phyloP scores from a whole-genome alignment of 2,888 invertebrate species.

The Pterobdella sp. region DNA sequence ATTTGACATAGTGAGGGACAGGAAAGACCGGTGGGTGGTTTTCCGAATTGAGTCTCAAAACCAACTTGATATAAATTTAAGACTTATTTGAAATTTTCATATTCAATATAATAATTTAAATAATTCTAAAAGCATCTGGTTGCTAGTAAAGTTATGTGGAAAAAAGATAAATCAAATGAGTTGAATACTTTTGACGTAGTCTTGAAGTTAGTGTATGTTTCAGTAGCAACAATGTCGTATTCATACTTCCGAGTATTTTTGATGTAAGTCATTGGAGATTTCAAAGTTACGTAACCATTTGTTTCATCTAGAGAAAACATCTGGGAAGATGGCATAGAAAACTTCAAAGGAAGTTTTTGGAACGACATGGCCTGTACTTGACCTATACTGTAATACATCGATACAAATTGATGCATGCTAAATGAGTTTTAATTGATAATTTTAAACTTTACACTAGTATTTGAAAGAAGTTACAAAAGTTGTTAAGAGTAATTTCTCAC shows the following conservation, averaged over 20 bases:
- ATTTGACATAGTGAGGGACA: slow-evolving; percentile 26
- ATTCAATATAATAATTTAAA: neutral
- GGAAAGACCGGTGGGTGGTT: slow-evolving; percentile 31
- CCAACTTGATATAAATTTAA: slow-evolving; percentile 15
- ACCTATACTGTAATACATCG: slow-evolving; percentile 32
- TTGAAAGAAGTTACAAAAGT: too few species aligned
- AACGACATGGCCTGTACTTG: slow-evolving; percentile 36
- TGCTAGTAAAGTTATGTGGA: too few species aligned
- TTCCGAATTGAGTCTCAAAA: slow-evolving; percentile 20
- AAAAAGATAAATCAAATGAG: neutral
- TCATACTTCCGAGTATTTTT: slow-evolving; percentile 31
- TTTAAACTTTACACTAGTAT: too few species aligned
- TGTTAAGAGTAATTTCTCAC: too few species aligned
- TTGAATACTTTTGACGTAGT: slow-evolving; percentile 25
- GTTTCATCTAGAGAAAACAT: slow-evolving; percentile 30
- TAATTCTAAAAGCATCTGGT: too few species aligned
- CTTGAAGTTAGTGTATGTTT: slow-evolving; percentile 21
- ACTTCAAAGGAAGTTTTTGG: slow-evolving; percentile 34
- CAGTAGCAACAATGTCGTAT: slow-evolving; percentile 30
- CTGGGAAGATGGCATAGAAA: slow-evolving; percentile 3
- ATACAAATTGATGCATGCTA: slow-evolving; percentile 1
- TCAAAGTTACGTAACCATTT: slow-evolving; percentile 31
- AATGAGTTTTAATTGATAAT: neutral
- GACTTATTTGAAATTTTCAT: neutral
- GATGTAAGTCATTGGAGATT: slow-evolving; percentile 17